phyloP scores from a whole-genome alignment of 2,113 vertebrate species.

The Passer montanus region DNA sequence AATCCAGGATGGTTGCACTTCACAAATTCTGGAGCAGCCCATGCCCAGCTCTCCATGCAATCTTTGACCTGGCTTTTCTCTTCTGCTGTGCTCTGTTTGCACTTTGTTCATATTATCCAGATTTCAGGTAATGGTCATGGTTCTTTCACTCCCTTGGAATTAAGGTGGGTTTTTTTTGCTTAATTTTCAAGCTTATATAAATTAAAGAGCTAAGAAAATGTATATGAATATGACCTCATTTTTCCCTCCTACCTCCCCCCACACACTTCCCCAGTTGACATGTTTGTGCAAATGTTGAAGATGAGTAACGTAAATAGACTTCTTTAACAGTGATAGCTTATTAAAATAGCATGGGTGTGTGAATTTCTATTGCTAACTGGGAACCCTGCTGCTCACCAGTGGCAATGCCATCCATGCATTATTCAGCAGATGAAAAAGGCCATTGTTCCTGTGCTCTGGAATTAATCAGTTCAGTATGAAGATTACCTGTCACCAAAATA shows the following conservation, averaged over 20 bases:
- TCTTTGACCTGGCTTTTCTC: not conserved
- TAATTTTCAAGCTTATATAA: slow-evolving; percentile 60
- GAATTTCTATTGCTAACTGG: slow-evolving; percentile 51
- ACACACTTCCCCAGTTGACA: slow-evolving; percentile 66
- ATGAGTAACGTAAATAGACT: slow-evolving; percentile 68
- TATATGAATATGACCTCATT: slow-evolving; percentile 61
- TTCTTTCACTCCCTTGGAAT: not conserved
- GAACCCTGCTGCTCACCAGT: slow-evolving; percentile 63
- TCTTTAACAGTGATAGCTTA: slow-evolving; percentile 60
- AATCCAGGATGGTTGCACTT: not conserved
- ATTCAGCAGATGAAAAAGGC: slow-evolving; percentile 58
- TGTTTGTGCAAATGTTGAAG: slow-evolving; percentile 67
- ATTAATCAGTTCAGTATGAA: slow-evolving; percentile 61
- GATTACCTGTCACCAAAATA: slow-evolving; percentile 69
- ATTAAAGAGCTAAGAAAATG: slow-evolving; percentile 59
- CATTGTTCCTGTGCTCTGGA: slow-evolving; percentile 63
- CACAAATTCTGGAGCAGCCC: not conserved
- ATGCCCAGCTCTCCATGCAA: not conserved
- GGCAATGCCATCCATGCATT: slow-evolving; percentile 51
- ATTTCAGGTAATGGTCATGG: not conserved
- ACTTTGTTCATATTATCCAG: not conserved
- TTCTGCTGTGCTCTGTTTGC: not conserved
- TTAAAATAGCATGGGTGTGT: slow-evolving; percentile 70
- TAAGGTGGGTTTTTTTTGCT: not conserved
- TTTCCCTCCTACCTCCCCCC: slow-evolving; percentile 66